Evolutionary conservation across 1,140 invertebrate genomes (phyloP).

Genomic region (Bombus waltoni): DNA sequence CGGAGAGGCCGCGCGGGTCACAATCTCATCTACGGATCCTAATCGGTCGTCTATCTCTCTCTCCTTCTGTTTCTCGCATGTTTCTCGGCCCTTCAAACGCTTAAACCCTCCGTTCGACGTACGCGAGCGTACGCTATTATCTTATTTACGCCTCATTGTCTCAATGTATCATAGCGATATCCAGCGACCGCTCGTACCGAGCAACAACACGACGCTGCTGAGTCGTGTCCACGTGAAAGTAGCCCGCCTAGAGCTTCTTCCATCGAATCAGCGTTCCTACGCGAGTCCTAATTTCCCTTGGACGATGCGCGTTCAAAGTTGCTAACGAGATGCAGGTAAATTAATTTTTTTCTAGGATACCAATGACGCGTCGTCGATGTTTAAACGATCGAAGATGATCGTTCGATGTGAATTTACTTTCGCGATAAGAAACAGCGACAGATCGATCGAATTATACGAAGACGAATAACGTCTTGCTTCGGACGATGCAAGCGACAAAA

Average conservation of each 20-base stretch:
- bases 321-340: too few species aligned
- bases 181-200: conserved; percentile 67
- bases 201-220: conserved; percentile 65
- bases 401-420: too few species aligned
- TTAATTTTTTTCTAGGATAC: too few species aligned
- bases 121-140: conserved; percentile 79
- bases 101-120: conserved; percentile 67
- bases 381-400: fast-evolving
- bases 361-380: fast-evolving
- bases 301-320: neutral
- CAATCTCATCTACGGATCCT: conserved; percentile 79
- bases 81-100: conserved; percentile 71
- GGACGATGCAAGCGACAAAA: fast-evolving
- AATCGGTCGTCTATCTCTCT: conserved; percentile 66
- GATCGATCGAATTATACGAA: too few species aligned
- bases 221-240: conserved; percentile 53
- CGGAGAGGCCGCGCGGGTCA: conserved; percentile 77
- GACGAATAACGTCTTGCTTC: fast-evolving
- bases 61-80: conserved; percentile 1
- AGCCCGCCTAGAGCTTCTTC: neutral
- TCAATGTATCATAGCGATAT: conserved; percentile 81
- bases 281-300: neutral
- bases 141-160: conserved; percentile 83
- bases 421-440: too few species aligned
- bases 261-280: neutral